A percentile compares a stretch with the other conserved stretches of the same genome.
Conservation (phyloP, 1,140 invertebrate species). For the Drosophila setifemur region DNA sequence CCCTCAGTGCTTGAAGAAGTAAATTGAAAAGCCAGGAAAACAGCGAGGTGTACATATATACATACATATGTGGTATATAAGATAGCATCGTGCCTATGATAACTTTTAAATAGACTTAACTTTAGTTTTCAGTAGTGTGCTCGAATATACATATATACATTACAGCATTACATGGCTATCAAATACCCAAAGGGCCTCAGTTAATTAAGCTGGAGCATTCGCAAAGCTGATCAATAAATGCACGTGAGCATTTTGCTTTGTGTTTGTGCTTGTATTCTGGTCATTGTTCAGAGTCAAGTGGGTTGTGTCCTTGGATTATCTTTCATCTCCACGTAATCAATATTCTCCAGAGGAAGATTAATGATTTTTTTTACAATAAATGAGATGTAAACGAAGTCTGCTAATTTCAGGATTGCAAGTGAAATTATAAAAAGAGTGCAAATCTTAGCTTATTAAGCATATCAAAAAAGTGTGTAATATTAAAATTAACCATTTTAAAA, state of each 20-base stretch:
- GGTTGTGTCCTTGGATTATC: slow-evolving; percentile 33
- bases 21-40: slow-evolving; percentile 38
- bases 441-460: no score
- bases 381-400: neutral
- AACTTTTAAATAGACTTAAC: no score
- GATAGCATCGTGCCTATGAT: no score
- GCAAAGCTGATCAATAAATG: slow-evolving; percentile 64
- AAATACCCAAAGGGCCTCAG: slow-evolving; percentile 43
- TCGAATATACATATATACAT: neutral
- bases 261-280: neutral
- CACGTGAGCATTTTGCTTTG: slow-evolving; percentile 21
- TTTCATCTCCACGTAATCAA: slow-evolving; percentile 30
- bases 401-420: neutral
- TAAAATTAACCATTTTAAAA: no score
- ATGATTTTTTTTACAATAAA: slow-evolving; percentile 7
- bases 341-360: slow-evolving; percentile 15
- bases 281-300: slow-evolving; percentile 15
- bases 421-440: no score
- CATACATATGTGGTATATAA: neutral
- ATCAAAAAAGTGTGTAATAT: no score
- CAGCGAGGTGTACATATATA: neutral
- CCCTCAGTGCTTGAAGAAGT: slow-evolving; percentile 8
- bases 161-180: neutral
- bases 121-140: no score
- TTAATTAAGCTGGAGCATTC: slow-evolving; percentile 64